Conservation (phyloP, 1,140 invertebrate genomes). For the Drosophila kohkoa region DNA sequence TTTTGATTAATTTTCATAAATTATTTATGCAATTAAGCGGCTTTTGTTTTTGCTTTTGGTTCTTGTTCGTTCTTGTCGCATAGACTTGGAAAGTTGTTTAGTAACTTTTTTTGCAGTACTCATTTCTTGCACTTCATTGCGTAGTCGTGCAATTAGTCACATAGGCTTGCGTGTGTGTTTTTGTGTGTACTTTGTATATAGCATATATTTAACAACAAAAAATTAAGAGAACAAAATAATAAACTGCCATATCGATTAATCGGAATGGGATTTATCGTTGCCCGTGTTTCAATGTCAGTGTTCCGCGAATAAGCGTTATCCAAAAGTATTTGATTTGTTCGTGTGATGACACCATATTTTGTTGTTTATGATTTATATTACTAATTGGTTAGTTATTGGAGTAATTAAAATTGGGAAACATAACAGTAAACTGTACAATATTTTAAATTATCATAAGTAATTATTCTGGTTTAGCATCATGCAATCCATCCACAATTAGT, state of each 20-base stretch:
- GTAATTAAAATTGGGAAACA: slow-evolving; percentile 13
- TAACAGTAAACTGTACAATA: slow-evolving; percentile 34
- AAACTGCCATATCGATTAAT: slow-evolving; percentile 28
- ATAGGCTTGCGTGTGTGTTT: slow-evolving; percentile 45
- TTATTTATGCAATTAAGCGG: slow-evolving; percentile 42
- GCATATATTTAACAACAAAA: slow-evolving; percentile 16
- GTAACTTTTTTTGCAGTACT: slow-evolving; percentile 40
- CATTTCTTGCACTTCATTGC: slow-evolving; percentile 42
- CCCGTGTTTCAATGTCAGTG: slow-evolving; percentile 27
- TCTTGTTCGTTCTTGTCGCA: slow-evolving; percentile 28
- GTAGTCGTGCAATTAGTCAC: slow-evolving; percentile 76
- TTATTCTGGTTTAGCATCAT: slow-evolving; percentile 44
- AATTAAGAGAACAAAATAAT: slow-evolving; percentile 21
- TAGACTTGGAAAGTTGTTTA: slow-evolving; percentile 34
- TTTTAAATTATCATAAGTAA: slow-evolving; percentile 6
- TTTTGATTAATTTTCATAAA: slow-evolving; percentile 47
- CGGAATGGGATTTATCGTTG: slow-evolving; percentile 2
- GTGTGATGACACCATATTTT: neutral
- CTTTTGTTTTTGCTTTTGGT: slow-evolving; percentile 8
- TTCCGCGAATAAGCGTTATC: slow-evolving; percentile 17
- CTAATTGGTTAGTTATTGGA: slow-evolving; percentile 9
- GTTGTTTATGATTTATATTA: neutral
- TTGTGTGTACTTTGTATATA: slow-evolving; percentile 24
- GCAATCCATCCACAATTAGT: slow-evolving; percentile 51
- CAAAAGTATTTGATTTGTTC: neutral